Percentiles rank a stretch among this genome's conserved stretches.
phyloP scores from a whole-genome alignment of 2,113 vertebrate genomes.

The Pituophis catenifer region DNA sequence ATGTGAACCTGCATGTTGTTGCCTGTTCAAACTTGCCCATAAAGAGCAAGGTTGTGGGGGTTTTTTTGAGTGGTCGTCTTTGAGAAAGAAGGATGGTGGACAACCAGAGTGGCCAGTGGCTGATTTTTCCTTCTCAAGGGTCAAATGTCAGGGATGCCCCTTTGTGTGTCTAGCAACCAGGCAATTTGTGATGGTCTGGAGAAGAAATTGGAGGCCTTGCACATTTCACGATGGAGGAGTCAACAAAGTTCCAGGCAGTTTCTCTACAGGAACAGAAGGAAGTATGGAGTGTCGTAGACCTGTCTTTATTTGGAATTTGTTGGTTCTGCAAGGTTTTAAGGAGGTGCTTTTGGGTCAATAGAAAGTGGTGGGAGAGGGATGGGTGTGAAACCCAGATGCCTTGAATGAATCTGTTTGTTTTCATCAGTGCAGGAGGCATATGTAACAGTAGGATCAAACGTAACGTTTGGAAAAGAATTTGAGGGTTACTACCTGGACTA shows the following conservation, averaged over 20 bases:
- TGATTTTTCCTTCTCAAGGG: not conserved
- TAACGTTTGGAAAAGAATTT: not conserved
- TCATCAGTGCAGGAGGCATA: not conserved
- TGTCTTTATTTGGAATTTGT: not conserved
- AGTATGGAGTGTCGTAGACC: not conserved
- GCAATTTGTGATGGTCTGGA: not conserved
- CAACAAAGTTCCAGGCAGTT: not conserved
- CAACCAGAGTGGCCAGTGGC: not conserved
- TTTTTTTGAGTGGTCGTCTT: not conserved
- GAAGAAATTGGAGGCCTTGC: not conserved
- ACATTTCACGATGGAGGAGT: not conserved
- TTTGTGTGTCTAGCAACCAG: not conserved
- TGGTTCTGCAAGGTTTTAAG: not conserved
- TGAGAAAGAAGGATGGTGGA: not conserved
- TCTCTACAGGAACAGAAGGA: not conserved
- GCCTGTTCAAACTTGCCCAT: not conserved
- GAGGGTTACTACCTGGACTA: not conserved
- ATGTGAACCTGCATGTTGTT: not conserved
- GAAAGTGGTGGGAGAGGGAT: not conserved
- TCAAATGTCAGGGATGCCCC: not conserved
- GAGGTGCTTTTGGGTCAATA: not conserved
- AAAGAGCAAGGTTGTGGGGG: not conserved
- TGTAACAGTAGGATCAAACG: not conserved
- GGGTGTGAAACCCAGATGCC: not conserved
- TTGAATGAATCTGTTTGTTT: not conserved